Conservation (phyloP, 2,113 vertebrate species). For the Cottus gobio region DNA sequence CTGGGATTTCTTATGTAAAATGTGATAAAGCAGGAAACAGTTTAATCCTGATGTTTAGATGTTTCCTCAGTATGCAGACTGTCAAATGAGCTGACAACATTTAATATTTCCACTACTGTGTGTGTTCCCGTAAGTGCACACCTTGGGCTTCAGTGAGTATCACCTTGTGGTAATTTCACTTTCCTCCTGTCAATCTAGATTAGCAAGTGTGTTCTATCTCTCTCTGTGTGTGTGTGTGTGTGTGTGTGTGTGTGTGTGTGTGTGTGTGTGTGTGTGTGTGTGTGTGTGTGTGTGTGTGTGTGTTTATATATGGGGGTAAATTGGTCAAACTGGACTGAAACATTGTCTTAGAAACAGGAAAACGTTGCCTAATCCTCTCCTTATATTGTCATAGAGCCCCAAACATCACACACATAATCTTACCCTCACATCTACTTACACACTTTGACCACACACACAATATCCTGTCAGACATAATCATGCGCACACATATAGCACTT, state of each 20-base stretch:
- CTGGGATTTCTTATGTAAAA: neutral
- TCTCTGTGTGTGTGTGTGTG: neutral
- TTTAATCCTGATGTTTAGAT: conserved; percentile 9
- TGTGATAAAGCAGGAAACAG: neutral
- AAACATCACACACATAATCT: conserved; percentile 65
- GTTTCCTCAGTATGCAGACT: conserved; percentile 5
- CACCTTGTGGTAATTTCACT: conserved; percentile 66
- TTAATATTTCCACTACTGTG: conserved; percentile 57
- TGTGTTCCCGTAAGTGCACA: conserved; percentile 16
- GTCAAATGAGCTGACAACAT: conserved; percentile 15
- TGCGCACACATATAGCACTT: conserved; percentile 24
- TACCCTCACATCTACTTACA: conserved; percentile 39
- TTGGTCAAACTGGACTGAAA: conserved; percentile 51
- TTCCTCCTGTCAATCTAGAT: conserved; percentile 62
- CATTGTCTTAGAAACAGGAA: conserved; percentile 67
- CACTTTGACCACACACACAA: conserved; percentile 52
- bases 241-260: conserved; percentile 1
- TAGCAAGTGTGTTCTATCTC: conserved; percentile 31
- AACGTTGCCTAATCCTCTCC: conserved; percentile 73
- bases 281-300: neutral
- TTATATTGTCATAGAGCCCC: conserved; percentile 61
- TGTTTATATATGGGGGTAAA: conserved; percentile 46
- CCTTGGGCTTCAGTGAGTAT: conserved; percentile 33
- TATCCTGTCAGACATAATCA: conserved; percentile 47
- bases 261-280: neutral